Percentiles rank a stretch among this genome's conserved stretches.
Evolutionary conservation across 1,140 invertebrate species (phyloP).

Genomic region (Hetaerina americana): DNA sequence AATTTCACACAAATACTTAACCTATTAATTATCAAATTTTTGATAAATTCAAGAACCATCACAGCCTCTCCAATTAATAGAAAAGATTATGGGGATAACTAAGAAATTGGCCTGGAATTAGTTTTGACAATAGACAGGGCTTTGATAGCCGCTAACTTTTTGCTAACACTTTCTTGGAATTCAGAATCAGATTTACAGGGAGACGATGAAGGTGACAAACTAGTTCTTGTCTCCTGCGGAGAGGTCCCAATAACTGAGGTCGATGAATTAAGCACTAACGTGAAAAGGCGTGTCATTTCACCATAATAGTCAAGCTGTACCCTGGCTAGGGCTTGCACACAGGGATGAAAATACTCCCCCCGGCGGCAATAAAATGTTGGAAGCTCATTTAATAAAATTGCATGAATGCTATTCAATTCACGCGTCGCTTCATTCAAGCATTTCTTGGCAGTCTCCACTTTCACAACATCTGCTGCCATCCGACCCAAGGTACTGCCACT

Average conservation of each 20-base stretch:
- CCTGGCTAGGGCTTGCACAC: background rate
- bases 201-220: background rate
- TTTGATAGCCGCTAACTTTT: background rate
- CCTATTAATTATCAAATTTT: no score
- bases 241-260: background rate
- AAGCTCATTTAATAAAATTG: background rate
- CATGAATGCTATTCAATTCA: background rate
- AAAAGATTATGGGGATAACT: no score
- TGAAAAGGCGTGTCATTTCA: background rate
- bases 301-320: background rate
- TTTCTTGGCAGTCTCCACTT: background rate
- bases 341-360: background rate
- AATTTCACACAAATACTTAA: no score
- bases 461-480: background rate
- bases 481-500: background rate
- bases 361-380: background rate
- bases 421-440: background rate
- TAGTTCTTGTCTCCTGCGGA: background rate
- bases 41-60: no score
- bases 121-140: background rate
- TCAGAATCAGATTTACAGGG: background rate
- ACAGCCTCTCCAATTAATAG: no score
- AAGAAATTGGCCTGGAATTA: background rate
- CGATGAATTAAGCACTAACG: background rate
- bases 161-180: background rate